Percentiles rank a stretch among this genome's conserved stretches.
Conservation (phyloP, 2,888 invertebrate genomes). For the Stenodema calcarata region DNA sequence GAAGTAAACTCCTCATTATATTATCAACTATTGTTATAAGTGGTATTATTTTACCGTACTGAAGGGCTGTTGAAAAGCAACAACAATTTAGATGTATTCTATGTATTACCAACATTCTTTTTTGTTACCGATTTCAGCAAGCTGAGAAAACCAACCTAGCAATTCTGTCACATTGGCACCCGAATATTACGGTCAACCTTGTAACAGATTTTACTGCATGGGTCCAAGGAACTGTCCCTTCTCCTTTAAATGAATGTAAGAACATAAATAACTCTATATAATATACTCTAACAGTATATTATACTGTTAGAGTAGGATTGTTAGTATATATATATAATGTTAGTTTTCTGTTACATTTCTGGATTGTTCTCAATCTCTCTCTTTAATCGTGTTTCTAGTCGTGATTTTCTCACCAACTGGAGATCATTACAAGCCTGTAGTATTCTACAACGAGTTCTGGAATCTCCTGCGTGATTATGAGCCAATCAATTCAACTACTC, state of each 20-base stretch:
- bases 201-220: slow-evolving; percentile 96
- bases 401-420: slow-evolving; percentile 87
- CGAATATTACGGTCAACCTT: slow-evolving; percentile 93
- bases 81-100: no score
- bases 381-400: slow-evolving; percentile 62
- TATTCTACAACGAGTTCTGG: slow-evolving; percentile 98
- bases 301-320: no score
- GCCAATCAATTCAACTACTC: slow-evolving; percentile 85
- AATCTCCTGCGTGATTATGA: slow-evolving; percentile 94
- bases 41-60: no score
- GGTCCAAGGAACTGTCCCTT: slow-evolving; percentile 88
- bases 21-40: no score
- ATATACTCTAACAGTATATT: no score
- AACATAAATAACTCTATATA: no score
- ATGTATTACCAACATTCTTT: no score
- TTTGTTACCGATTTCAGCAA: slow-evolving; percentile 70
- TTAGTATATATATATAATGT: background rate
- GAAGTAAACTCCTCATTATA: slow-evolving; percentile 61
- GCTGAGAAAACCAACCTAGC: slow-evolving; percentile 80
- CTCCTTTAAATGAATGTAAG: slow-evolving; percentile 86
- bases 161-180: slow-evolving; percentile 98
- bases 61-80: no score
- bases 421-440: slow-evolving; percentile 87
- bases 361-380: background rate
- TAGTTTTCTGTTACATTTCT: no score